Evolutionary conservation across 2,797 vertebrate species (phyloP).

Genomic region (Scolopax rusticola): DNA sequence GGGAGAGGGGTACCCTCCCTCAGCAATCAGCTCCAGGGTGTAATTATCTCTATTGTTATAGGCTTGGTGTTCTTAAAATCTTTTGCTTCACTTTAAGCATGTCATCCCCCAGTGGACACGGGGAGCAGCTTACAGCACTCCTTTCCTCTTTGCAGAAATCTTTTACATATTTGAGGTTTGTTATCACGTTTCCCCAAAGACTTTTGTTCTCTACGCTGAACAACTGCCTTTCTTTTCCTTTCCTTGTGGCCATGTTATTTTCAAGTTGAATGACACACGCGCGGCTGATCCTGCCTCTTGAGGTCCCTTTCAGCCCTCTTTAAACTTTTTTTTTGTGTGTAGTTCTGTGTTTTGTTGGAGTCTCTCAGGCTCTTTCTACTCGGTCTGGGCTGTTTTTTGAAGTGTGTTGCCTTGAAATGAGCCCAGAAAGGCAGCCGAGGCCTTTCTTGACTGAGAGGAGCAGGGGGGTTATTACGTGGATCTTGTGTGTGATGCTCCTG

Average conservation of each 20-base stretch:
- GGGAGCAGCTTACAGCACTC: neutral
- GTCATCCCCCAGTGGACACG: neutral
- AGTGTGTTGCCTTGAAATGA: neutral
- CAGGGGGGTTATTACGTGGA: neutral
- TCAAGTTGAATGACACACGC: conserved; percentile 45
- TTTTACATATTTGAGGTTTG: conserved; percentile 53
- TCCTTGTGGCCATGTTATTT: conserved; percentile 41
- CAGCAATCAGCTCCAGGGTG: accelerated
- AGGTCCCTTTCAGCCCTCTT: conserved; percentile 22
- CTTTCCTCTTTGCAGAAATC: conserved; percentile 41
- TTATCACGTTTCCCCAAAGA: conserved; percentile 56
- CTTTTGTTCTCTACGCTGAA: neutral
- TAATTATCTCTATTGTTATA: neutral
- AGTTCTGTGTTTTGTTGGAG: conserved; percentile 1
- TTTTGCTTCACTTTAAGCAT: neutral
- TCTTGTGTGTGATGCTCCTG: neutral
- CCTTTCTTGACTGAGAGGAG: neutral
- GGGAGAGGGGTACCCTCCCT: neutral
- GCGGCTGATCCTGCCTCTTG: conserved; percentile 1
- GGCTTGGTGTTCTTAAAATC: neutral
- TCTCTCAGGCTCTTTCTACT: neutral
- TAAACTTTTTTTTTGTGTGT: neutral
- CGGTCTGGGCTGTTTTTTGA: neutral
- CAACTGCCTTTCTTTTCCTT: conserved; percentile 31
- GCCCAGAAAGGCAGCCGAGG: neutral